Evolutionary conservation across 2,888 invertebrate genomes (phyloP), one percentile per base, ranked within the genome.

Genomic region (Osmoderma eremita): DNA sequence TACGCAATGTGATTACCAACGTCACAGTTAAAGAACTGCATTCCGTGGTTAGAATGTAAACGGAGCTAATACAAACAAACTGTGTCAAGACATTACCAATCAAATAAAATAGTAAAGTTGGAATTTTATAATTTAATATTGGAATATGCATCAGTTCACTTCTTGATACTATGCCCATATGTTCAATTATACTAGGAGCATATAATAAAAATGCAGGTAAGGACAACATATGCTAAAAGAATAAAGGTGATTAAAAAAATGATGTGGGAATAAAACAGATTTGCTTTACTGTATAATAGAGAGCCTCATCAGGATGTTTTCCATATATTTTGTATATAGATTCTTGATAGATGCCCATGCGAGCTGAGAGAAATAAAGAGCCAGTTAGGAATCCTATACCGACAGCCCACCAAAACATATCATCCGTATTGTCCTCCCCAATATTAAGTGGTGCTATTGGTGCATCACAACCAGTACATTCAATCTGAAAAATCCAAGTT

Each of bases 11-110:
- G 30, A 99, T 92, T 0, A 99, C 95, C 73, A 99, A 84, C 0
- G 98, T 98, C 1, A 99, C 97, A 0, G 96, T 95, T 49, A 99
- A 82, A 0, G 98, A 97, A 0, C 94, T 88, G 78, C 96, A 97
- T 81, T 97, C 96, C 0, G 98, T 93, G 0, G 97, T 98, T 77
- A 98, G 84, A 30, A 93, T 89, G 78, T 97, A 99, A 1, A 99
- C 98, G 6, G 95, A 93, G 79, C 94, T 92, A 69, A 98, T 98
- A 80, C 98, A 99, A 69, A 97, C 79, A 78, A 89, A 98, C 87
- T 98, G 97, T 0, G 97, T 95, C 1, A 94, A 74, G 4, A 94
- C 90, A 80, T 97, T 97, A 22, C 92, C 88, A 39, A 92, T 80
- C 51, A 98, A 84, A 83, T 90, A 94, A 3, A 91, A 74, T 79